Percentiles rank a stretch among this genome's conserved stretches.
These are phyloP conservation scores for Aleadryas rufinucha DNA, from an alignment of 2,113 vertebrate species.

Conservation along the genomic window DNA sequence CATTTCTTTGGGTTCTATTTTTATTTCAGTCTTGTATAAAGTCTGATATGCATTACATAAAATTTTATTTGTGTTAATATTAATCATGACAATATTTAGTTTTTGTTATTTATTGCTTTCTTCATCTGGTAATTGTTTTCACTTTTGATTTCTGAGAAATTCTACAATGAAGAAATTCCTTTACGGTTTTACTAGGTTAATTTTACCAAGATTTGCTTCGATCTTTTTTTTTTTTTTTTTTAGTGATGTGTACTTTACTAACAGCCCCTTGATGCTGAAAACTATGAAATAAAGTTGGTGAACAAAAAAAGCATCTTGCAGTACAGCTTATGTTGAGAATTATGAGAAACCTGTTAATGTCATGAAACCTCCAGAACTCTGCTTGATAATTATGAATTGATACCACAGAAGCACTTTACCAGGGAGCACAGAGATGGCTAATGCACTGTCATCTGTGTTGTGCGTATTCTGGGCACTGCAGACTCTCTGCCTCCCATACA, in stretches of 20 bases:
- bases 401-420: neutral
- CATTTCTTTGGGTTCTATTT: neutral
- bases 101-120: neutral
- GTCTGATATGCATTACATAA: neutral
- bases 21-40: neutral
- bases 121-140: neutral
- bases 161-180: neutral
- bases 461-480: neutral
- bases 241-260: neutral
- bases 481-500: neutral
- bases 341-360: neutral
- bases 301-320: neutral
- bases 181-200: neutral
- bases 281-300: neutral
- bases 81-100: neutral
- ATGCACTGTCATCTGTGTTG: neutral
- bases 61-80: neutral
- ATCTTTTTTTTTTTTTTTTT: neutral
- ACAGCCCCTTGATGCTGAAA: neutral
- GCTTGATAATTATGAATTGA: neutral
- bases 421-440: rapidly evolving
- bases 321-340: neutral
- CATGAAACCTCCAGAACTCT: neutral
- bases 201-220: neutral
- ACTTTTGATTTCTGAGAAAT: neutral